Percentiles rank a stretch among this genome's conserved stretches.
Evolutionary conservation across 35 echinoderm and acorn worm genomes (phyloP).

Genomic region (Eucidaris tribuloides): DNA sequence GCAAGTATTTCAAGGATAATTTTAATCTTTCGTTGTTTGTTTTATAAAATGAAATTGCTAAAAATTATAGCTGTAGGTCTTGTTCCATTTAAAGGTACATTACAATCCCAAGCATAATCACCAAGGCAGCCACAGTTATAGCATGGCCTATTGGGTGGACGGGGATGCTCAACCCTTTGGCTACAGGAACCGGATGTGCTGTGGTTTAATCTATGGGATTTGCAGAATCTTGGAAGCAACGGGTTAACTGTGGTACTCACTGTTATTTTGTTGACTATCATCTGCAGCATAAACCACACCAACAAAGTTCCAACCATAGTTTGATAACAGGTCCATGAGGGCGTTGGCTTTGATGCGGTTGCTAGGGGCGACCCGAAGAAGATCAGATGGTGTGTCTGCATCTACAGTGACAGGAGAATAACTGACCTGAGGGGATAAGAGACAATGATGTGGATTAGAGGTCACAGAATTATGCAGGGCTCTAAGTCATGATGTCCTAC

Average conservation of each 20-base stretch:
- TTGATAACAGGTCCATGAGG: neutral
- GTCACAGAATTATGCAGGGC: neutral
- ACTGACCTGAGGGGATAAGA: neutral
- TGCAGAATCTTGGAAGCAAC: neutral
- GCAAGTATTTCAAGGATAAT: too few relatives aligned
- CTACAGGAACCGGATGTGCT: neutral
- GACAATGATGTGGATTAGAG: neutral
- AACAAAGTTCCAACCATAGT: conserved; percentile 14
- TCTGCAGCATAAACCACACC: neutral
- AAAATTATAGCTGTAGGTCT: too few relatives aligned
- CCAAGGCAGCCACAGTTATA: too few relatives aligned
- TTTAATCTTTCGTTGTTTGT: too few relatives aligned
- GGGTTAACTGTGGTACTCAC: neutral
- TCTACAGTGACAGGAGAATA: neutral
- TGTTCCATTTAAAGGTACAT: too few relatives aligned
- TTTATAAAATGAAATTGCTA: too few relatives aligned
- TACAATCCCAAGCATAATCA: too few relatives aligned
- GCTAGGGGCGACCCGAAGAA: neutral
- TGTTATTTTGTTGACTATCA: neutral
- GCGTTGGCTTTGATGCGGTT: neutral
- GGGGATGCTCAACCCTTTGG: too few relatives aligned
- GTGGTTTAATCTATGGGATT: neutral
- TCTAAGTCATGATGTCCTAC: neutral
- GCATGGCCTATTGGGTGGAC: too few relatives aligned
- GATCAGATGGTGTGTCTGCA: neutral